phyloP scores from a whole-genome alignment of 2,888 invertebrate species.

The Odontothrips loti region DNA sequence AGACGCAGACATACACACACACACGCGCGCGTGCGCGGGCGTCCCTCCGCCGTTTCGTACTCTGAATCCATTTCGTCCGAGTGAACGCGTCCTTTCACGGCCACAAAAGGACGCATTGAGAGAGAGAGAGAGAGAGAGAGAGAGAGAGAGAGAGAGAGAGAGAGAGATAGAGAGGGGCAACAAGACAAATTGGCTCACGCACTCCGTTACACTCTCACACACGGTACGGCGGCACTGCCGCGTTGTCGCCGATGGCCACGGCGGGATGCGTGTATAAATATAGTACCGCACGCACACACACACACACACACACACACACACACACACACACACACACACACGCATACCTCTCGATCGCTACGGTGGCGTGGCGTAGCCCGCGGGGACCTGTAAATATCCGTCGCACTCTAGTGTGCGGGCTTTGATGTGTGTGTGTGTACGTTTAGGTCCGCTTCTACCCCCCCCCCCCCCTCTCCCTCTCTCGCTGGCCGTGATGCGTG shows the following conservation, averaged over 20 bases:
- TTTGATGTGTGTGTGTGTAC: too few relatives aligned
- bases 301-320: background rate
- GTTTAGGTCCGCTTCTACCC: background rate
- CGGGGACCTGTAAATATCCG: background rate
- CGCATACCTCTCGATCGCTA: background rate
- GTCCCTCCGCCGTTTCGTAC: too few relatives aligned
- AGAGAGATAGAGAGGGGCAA: background rate
- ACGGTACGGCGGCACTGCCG: background rate
- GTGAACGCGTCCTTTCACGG: slow-evolving; percentile 7
- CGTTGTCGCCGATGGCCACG: background rate
- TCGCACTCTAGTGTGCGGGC: too few relatives aligned
- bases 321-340: background rate
- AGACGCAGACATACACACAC: background rate
- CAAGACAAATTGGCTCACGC: slow-evolving; percentile 22
- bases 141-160: slow-evolving; percentile 32
- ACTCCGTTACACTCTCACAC: background rate
- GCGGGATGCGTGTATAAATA: slow-evolving; percentile 8
- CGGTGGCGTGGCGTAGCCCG: background rate
- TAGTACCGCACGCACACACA: background rate
- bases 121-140: slow-evolving; percentile 29
- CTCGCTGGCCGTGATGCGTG: too few relatives aligned
- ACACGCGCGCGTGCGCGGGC: background rate
- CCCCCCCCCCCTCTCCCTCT: background rate
- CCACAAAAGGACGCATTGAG: slow-evolving; percentile 23
- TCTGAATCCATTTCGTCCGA: slow-evolving; percentile 2